Evolutionary conservation across 1,140 invertebrate species (phyloP), one percentile per base, ranked within the genome.

Genomic region (Amyelois transitella): DNA sequence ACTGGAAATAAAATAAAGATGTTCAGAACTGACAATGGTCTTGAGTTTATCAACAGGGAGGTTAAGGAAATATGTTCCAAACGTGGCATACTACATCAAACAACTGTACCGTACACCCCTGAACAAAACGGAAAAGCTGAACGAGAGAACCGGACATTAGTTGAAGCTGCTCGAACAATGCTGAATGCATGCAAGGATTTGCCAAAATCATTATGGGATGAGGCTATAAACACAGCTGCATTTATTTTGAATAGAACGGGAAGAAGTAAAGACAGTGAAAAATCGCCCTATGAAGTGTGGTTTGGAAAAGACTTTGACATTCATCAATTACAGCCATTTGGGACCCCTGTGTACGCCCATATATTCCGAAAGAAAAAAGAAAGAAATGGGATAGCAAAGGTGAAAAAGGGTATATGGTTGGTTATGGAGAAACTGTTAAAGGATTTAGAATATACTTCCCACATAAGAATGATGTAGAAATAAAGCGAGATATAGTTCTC

Each of bases 101-200:
- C 50, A 12, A 73, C 66, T 10, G 65, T 73, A 7, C 56, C 75
- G 3, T 89, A 89, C 60, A 84, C 74, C 7, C 80, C 86, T 2
- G 55, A 91, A 61, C 77, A 88, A 65, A 91, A 90, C 67, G 85
- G 85, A 6, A 53, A 55, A 22, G 71, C 75, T 8, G 89, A 89
- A 60, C 44, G 72, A 38, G 73, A 81, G 58, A 89, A 72, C 38
- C 24, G 84, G 49, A 88, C 72, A 0, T 8, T 88, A 25, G 71
- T 88, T 1, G 88, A 90, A 67, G 66, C 72, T 45, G 87, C 83
- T 17, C 55, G 78, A 53, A 77, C 73, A 3, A 72, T 79, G 64
- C 18, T 87, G 10, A 53, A 43, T 60, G 60, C 52, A 22, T 28
- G n/a, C n/a, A n/a, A n/a, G 21, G 38, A 51, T 18, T 12, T 84